Evolutionary conservation across 1,140 invertebrate species (phyloP).

Genomic region (Macrobrachium rosenbergii): DNA sequence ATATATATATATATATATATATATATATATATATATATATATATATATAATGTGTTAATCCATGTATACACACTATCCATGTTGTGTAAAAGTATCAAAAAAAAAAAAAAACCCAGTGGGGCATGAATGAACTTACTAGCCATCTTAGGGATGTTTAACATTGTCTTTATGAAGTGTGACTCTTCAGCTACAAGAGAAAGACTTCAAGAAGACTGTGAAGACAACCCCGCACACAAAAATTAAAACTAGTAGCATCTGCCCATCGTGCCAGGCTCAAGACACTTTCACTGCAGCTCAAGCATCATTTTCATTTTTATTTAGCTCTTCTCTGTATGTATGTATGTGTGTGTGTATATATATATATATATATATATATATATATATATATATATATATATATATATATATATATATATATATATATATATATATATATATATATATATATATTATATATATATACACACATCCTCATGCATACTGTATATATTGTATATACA

Average conservation of each 20-base stretch:
- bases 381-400: not conserved
- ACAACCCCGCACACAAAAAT: not conserved
- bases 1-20: too few relatives aligned
- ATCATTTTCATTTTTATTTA: conserved; percentile 31
- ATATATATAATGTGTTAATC: too few relatives aligned
- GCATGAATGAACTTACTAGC: not conserved
- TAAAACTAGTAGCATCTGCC: conserved; percentile 31
- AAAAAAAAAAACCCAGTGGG: conserved; percentile 6
- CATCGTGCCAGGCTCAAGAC: conserved; percentile 57
- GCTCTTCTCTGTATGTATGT: conserved; percentile 24
- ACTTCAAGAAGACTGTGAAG: conserved; percentile 40
- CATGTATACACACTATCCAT: too few relatives aligned
- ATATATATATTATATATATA: too few relatives aligned
- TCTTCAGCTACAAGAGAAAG: conserved; percentile 28
- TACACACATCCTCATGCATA: too few relatives aligned
- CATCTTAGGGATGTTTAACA: too few relatives aligned
- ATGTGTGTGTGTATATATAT: not conserved
- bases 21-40: too few relatives aligned
- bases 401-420: too few relatives aligned
- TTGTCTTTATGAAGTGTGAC: conserved; percentile 19
- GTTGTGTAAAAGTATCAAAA: too few relatives aligned
- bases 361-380: not conserved
- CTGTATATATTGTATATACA: too few relatives aligned
- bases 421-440: too few relatives aligned
- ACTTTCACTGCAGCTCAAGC: conserved; percentile 44